Evolutionary conservation across 2,888 invertebrate genomes (phyloP), one percentile per base, ranked within the genome.

Genomic region (Suillia variegata): DNA sequence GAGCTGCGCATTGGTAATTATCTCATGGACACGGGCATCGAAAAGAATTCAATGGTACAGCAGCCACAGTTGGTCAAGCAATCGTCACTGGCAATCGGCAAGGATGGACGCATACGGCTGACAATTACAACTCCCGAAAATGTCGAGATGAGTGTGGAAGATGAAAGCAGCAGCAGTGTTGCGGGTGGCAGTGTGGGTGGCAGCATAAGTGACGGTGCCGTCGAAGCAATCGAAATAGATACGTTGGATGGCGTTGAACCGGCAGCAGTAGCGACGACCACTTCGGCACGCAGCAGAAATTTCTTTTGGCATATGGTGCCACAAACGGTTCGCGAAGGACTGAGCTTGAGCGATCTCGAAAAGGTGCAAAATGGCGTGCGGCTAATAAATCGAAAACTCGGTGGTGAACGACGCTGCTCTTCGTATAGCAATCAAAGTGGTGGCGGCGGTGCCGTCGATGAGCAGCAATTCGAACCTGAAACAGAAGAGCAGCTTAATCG

Each of bases 1-100:
- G 81, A 82, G 62, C 62, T 82, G 61, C 77, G 81, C 33, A 81
- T 81, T 60, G 82, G 82, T 3, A 81, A 81, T 60, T 79, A 75
- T 54, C 70, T 76, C 2, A 81, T 82, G 81, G 80, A 82, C 64
- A 80, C 81, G 2, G 82, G 80, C 12, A 80, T 82, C 24, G 77
- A 80, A 31, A 80, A 80, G 70, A 77, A 77, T 62, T 69, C 76
- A 0, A 31, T 80, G 24, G 51, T 69, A 13, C 73, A 58, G 47
- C 57, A 70, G 54, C 66, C 63, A 47, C 72, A 64, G 10, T 61
- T 68, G 57, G 57, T 24, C 56, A 70, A 62, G 42, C 47, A 2
- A 64, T 54, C 22, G 21, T 31, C 33, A 8, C 8, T n/a, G n/a
- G 17, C 26, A 1, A 67, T 66, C 0, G 68, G 62, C 4, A 71